These are phyloP conservation scores for Aegotheles bennettii DNA, from an alignment of 2,113 vertebrate genomes.

Conservation along the genomic window DNA sequence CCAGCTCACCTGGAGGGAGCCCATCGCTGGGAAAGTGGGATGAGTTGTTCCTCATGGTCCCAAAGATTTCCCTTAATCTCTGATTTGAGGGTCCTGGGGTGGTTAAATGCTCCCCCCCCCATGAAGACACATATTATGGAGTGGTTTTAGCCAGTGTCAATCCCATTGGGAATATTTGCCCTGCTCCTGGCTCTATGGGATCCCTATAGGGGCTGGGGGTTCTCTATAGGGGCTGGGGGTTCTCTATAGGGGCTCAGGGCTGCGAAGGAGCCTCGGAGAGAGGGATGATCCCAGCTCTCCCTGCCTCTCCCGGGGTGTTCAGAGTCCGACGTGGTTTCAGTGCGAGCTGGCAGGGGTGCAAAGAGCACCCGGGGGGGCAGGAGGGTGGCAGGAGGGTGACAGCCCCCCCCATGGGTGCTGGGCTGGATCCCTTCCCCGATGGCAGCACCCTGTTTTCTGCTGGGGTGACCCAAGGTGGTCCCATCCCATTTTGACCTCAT, in stretches of 20 bases:
- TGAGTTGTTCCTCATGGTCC: not conserved
- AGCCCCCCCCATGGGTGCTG: not conserved
- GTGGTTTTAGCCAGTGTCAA: not conserved
- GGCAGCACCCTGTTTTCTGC: not conserved
- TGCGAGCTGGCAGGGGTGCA: not conserved
- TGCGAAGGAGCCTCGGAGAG: not conserved
- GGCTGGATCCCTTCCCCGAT: not conserved
- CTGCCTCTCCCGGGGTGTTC: not conserved
- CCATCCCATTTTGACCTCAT: not conserved
- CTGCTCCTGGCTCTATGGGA: not conserved
- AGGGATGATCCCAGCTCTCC: not conserved
- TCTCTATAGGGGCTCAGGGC: not conserved
- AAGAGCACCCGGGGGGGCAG: not conserved
- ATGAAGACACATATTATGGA: fast-evolving
- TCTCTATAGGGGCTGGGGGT: fast-evolving
- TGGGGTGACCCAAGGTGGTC: not conserved
- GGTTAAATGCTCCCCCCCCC: not conserved
- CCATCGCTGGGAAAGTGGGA: not conserved
- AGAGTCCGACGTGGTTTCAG: not conserved
- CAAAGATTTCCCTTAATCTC: not conserved
- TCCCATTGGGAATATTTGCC: not conserved
- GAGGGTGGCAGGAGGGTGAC: not conserved
- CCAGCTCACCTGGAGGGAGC: not conserved
- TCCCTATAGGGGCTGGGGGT: no score
- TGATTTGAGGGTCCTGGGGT: not conserved